phyloP scores from a whole-genome alignment of 2,888 invertebrate species.

The Alloplasta piceator region DNA sequence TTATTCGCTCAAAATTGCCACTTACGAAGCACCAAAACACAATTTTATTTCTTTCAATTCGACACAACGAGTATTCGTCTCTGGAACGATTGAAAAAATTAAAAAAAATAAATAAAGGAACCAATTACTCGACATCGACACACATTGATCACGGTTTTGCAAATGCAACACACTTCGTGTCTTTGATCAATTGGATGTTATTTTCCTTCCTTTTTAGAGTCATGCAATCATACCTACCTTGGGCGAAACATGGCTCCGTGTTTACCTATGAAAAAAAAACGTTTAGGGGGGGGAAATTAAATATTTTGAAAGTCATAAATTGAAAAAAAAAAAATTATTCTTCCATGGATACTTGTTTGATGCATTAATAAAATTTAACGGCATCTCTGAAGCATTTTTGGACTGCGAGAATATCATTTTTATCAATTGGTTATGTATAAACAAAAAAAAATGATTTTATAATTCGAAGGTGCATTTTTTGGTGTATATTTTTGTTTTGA shows the following conservation, averaged over 20 bases:
- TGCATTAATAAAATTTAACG: no score
- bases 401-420: no score
- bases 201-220: background rate
- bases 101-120: background rate
- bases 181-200: background rate
- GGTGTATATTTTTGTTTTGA: background rate
- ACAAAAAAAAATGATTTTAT: no score
- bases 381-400: no score
- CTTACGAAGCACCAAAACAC: constrained; percentile 46
- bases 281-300: no score
- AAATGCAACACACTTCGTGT: background rate
- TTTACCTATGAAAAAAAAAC: background rate
- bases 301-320: no score
- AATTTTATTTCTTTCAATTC: constrained; percentile 1
- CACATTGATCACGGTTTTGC: background rate
- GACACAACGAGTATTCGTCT: background rate
- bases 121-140: background rate
- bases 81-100: background rate
- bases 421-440: no score
- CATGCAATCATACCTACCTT: constrained; percentile 55
- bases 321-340: background rate
- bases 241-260: background rate
- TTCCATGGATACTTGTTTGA: background rate
- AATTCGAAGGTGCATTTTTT: no score
- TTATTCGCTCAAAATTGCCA: constrained; percentile 17